Evolutionary conservation across 2,888 invertebrate genomes (phyloP), one percentile per base, ranked within the genome.

Genomic region (Lithophane leautieri): DNA sequence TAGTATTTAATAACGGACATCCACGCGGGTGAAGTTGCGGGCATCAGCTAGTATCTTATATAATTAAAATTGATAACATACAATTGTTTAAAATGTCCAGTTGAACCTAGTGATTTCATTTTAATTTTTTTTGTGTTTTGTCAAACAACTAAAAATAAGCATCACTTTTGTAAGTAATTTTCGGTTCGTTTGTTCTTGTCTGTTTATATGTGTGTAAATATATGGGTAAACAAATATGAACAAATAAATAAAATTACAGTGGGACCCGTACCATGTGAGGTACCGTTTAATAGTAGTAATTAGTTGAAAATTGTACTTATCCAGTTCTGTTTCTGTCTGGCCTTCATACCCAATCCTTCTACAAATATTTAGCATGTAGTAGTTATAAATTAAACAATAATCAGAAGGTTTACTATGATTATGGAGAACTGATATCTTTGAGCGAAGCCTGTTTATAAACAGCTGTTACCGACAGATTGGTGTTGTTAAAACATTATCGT

Each of bases 401-500:
- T 34, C 66, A 25, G 1, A 34, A 42, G 7, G 12, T 28, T 25
- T 16, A 44, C 19, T 47, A 40, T 52, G 14, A 40, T 28, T 62
- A 47, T n/a, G 19, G 34, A 60, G 12, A 52, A 65, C 54, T 60
- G 16, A 73, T 58, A 56, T 25, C 22, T 47, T 63, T 42, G 50
- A 70, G 25, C 12, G 22, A 61, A 62, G 25, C 22, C 8, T 63
- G 19, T 83, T 80, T 68, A 70, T 68, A 83, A 83, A 71, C 60
- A 77, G n/a, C 52, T 50, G 67, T 63, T 62, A 22, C 52, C 0
- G 52, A 58, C 8, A 6, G 11, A 16, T 52, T 63, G 11, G 12
- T 75, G 34, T 78, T 83, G 16, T 60, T 72, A 28, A 71, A 83
- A 81, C 56, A 72, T 44, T 44, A 52, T 56, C 47, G 67, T 47